Percentiles rank a stretch among this genome's conserved stretches.
Evolutionary conservation across 2,797 vertebrate species (phyloP).

Genomic region (Sebastes cheni): DNA sequence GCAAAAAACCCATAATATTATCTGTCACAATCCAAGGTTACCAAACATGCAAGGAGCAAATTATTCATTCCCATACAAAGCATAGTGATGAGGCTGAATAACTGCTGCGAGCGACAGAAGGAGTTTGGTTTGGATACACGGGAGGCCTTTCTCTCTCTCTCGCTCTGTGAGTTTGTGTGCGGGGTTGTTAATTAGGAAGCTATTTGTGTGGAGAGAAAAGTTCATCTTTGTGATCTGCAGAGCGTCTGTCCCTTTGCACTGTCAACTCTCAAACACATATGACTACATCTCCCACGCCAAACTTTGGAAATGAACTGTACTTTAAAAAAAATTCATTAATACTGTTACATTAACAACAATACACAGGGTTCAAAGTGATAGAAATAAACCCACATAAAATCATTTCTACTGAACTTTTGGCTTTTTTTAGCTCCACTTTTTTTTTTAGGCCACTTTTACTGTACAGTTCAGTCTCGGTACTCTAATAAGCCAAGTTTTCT

Average conservation of each 20-base stretch:
- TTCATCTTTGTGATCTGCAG: neutral
- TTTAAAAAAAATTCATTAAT: neutral
- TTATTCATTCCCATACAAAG: constrained; percentile 60
- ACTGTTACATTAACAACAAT: neutral
- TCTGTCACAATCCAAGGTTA: constrained; percentile 72
- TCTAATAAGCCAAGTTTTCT: neutral
- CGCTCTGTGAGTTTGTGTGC: neutral
- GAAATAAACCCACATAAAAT: neutral
- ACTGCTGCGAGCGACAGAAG: constrained; percentile 51
- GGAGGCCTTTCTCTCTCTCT: constrained; percentile 10
- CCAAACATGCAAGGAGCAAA: constrained; percentile 55
- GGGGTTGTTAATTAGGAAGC: constrained; percentile 39
- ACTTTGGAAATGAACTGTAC: neutral
- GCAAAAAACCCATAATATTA: constrained; percentile 55
- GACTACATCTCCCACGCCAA: neutral
- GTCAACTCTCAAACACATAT: neutral
- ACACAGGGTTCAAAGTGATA: neutral
- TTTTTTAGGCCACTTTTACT: neutral
- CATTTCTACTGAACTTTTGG: neutral
- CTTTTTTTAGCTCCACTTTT: neutral
- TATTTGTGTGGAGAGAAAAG: constrained; percentile 16
- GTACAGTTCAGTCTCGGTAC: neutral
- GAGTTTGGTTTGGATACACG: constrained; percentile 12
- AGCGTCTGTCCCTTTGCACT: neutral
- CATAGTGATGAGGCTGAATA: constrained; percentile 43